Percentiles rank a stretch among this genome's conserved stretches.
These are phyloP conservation scores for Cantharis rustica DNA, from an alignment of 2,888 invertebrate genomes.

Conservation along the genomic window DNA sequence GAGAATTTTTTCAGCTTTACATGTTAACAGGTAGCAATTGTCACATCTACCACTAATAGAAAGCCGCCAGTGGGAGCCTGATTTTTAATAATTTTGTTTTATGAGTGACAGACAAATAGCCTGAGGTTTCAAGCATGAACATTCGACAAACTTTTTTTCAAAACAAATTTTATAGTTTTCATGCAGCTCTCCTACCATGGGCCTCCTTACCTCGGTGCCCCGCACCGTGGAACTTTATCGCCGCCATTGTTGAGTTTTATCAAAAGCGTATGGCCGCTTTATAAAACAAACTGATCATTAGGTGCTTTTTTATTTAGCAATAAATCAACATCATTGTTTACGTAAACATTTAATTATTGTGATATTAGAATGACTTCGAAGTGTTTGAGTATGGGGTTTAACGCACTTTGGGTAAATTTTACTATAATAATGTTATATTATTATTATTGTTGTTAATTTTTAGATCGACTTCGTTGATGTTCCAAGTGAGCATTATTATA, in stretches of 20 bases:
- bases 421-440: background rate
- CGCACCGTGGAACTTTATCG: too few relatives aligned
- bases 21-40: too few relatives aligned
- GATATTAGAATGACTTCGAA: background rate
- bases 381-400: background rate
- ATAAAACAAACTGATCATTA: background rate
- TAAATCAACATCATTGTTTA: background rate
- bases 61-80: too few relatives aligned
- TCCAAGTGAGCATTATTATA: conserved; percentile 44
- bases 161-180: too few relatives aligned
- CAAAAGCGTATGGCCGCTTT: background rate
- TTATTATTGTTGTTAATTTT: conserved; percentile 2
- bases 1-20: too few relatives aligned
- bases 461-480: conserved; percentile 48
- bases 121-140: too few relatives aligned
- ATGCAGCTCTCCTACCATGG: too few relatives aligned
- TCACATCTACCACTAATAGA: too few relatives aligned
- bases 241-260: background rate
- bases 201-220: too few relatives aligned
- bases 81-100: too few relatives aligned
- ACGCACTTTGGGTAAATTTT: background rate
- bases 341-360: background rate
- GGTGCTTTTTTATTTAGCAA: background rate
- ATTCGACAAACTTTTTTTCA: too few relatives aligned
- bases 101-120: too few relatives aligned